phyloP scores from a whole-genome alignment of 2,113 vertebrate species.

The Rhizomys pruinosus region DNA sequence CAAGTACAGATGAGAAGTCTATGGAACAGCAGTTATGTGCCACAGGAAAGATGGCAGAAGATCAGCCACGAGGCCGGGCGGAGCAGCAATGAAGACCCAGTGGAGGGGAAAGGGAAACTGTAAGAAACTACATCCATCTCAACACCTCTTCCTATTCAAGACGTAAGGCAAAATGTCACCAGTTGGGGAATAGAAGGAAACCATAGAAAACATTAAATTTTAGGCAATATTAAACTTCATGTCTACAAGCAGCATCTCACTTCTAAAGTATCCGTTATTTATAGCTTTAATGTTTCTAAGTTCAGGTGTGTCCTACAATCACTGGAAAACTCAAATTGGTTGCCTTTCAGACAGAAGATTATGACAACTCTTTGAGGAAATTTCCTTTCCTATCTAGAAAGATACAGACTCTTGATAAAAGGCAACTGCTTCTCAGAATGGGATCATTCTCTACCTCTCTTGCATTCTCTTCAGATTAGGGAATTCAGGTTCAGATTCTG shows the following conservation, averaged over 20 bases:
- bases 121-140: neutral
- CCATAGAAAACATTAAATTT: neutral
- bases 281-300: conserved; percentile 19
- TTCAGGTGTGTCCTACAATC: neutral
- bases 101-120: neutral
- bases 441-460: neutral
- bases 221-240: neutral
- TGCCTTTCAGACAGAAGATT: neutral
- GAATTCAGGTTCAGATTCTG: neutral
- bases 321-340: neutral
- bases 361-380: neutral
- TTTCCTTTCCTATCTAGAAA: conserved; percentile 23
- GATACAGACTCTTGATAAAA: neutral
- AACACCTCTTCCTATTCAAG: conserved; percentile 22
- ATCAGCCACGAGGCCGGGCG: neutral
- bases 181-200: neutral
- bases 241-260: neutral
- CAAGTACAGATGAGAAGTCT: neutral
- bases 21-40: neutral
- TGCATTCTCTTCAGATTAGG: neutral
- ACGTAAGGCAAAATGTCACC: neutral
- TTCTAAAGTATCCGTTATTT: neutral
- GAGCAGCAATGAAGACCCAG: neutral
- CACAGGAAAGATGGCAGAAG: accelerated
- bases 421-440: neutral